Percentiles rank a stretch among this genome's conserved stretches.
Conservation (phyloP, 2,888 invertebrate genomes). For the Lasioglossum morio region DNA sequence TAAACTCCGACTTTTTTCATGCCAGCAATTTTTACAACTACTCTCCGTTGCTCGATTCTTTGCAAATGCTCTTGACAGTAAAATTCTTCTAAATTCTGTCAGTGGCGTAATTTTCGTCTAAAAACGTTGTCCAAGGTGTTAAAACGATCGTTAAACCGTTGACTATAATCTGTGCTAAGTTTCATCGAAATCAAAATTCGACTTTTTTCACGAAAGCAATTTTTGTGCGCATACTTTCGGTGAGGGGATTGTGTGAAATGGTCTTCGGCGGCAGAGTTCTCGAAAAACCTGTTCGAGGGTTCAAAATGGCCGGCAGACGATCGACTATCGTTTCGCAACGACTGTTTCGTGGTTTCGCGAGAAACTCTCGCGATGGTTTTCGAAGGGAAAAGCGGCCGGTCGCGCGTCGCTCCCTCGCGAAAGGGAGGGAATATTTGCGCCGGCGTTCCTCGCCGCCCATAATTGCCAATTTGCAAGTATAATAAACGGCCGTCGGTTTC, state of each 20-base stretch:
- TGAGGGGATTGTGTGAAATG: background rate
- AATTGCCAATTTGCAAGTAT: slow-evolving; percentile 82
- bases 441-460: slow-evolving; percentile 60
- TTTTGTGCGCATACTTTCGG: background rate
- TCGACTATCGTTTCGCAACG: background rate
- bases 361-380: slow-evolving; percentile 37
- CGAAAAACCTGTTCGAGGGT: background rate
- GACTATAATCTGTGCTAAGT: background rate
- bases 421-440: slow-evolving; percentile 49
- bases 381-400: slow-evolving; percentile 47
- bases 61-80: background rate
- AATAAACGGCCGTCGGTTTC: slow-evolving; percentile 72
- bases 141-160: background rate
- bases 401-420: background rate
- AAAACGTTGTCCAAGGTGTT: background rate
- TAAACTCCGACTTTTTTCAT: background rate
- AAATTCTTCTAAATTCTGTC: background rate
- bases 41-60: background rate
- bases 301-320: background rate
- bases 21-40: background rate
- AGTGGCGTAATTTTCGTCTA: background rate
- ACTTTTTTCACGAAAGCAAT: background rate
- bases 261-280: background rate
- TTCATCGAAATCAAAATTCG: background rate
- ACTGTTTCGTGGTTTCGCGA: slow-evolving; percentile 7